These are phyloP conservation scores for Amphipyra tragopoginis DNA, from an alignment of 2,888 invertebrate genomes.

Conservation along the genomic window DNA sequence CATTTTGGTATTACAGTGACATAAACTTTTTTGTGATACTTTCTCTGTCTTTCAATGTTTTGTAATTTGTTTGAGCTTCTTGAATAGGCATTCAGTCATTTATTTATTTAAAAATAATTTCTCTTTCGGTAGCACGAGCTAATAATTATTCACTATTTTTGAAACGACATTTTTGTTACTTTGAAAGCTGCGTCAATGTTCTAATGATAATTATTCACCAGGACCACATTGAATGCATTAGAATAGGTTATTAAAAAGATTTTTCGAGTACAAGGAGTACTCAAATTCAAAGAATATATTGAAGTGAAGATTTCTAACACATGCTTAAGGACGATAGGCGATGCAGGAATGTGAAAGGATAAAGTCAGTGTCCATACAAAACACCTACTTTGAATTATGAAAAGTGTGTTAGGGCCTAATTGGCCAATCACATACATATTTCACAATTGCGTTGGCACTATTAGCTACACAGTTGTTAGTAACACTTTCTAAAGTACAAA, in stretches of 20 bases:
- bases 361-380: conserved; percentile 30
- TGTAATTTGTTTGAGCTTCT: conserved; percentile 3
- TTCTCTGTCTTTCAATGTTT: conserved; percentile 25
- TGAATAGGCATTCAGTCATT: conserved; percentile 4
- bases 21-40: conserved; percentile 10
- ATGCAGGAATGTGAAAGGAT: conserved; percentile 49
- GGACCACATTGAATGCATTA: too few relatives aligned
- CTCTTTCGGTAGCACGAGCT: conserved; percentile 13
- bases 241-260: too few relatives aligned
- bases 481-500: too few relatives aligned
- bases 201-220: too few relatives aligned
- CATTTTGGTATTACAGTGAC: background rate
- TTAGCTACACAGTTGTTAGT: background rate
- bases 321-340: conserved; percentile 5
- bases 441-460: conserved; percentile 18
- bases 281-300: too few relatives aligned
- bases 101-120: conserved; percentile 34
- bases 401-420: conserved; percentile 35
- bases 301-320: background rate
- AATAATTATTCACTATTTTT: conserved; percentile 5
- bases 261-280: too few relatives aligned
- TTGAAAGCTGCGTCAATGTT: too few relatives aligned
- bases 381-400: conserved; percentile 35
- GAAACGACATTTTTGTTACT: background rate
- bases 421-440: conserved; percentile 29